Base-by-base conservation (phyloP, 1,140 invertebrate genomes). In the Metaphire vulgaris region DNA sequence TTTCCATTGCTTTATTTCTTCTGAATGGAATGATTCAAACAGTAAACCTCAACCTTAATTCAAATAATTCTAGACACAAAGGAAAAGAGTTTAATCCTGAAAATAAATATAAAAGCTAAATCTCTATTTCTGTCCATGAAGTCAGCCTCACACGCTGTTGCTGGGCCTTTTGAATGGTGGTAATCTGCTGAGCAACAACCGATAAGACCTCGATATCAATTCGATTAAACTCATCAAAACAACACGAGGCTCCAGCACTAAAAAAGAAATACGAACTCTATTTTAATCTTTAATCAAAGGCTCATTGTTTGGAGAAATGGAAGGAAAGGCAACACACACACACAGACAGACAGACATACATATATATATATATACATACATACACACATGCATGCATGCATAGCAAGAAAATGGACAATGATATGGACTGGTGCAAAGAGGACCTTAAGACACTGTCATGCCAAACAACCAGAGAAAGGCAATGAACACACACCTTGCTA, bases 221-320 rank as follows among this genome's bases (percentile, higher is more conserved):
- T 79, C 86, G 82, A 81, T 87, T 87, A 80, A 87, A 87, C 79
- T 87, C 86, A 78, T 87, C 86, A 82, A 87, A 87, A 82, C 86
- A 87, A n/a, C 85, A 85, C 86, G 86, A 87, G 1, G 86, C 85
- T 76, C 86, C 86, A 74, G 86, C 79, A 80, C 85, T 87, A 79
- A 29, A 74, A 41, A 28, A 71, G 26, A 30, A 71, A 31, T 14
- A 30, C 21, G n/a, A n/a, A n/a, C n/a, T n/a, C n/a, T n/a, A n/a
- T n/a, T n/a, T n/a, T n/a, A n/a, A n/a, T n/a, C n/a, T n/a, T n/a
- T n/a, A n/a, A n/a, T n/a, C n/a, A n/a, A n/a, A n/a, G n/a, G 41
- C 6, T 56, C 41, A 21, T 56, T 12, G 21, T 56, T 6, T 56
- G 6, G 6, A 56, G 41, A 56, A 6, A 56, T 56, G 41, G 6